Conservation (phyloP, 1,140 invertebrate species). For the Melanaphis sacchari region DNA sequence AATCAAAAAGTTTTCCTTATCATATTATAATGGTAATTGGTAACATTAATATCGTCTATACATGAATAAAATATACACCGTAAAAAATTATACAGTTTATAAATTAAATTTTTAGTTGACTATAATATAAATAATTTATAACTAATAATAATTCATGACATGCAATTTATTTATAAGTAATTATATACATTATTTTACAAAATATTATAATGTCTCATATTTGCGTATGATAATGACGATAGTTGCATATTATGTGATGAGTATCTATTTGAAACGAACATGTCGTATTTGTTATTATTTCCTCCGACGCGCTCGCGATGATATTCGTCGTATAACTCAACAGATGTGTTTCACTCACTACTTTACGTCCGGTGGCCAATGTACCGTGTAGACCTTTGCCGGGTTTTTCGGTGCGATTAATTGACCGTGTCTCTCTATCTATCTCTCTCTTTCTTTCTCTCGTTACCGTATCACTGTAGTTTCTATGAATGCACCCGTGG, state of each 20-base stretch:
- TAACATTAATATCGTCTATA: no score
- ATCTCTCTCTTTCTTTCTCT: neutral
- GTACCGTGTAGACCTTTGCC: constrained; percentile 47
- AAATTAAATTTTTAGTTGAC: no score
- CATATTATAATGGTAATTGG: no score
- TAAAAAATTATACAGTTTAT: no score
- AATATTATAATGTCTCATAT: no score
- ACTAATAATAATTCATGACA: no score
- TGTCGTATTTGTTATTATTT: neutral
- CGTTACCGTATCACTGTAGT: neutral
- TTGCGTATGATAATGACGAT: neutral
- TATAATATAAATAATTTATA: no score
- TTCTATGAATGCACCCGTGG: neutral
- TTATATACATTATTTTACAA: no score
- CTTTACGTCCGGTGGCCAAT: constrained; percentile 46
- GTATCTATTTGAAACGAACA: neutral
- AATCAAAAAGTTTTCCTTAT: no score
- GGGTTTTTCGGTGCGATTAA: constrained; percentile 34
- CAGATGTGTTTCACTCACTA: constrained; percentile 30
- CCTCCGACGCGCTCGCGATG: neutral
- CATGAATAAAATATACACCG: no score
- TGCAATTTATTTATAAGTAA: no score
- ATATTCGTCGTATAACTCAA: neutral
- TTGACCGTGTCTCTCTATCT: constrained; percentile 31
- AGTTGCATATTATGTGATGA: neutral